phyloP scores from a whole-genome alignment of 2,888 invertebrate genomes.

The Melieria omissa region DNA sequence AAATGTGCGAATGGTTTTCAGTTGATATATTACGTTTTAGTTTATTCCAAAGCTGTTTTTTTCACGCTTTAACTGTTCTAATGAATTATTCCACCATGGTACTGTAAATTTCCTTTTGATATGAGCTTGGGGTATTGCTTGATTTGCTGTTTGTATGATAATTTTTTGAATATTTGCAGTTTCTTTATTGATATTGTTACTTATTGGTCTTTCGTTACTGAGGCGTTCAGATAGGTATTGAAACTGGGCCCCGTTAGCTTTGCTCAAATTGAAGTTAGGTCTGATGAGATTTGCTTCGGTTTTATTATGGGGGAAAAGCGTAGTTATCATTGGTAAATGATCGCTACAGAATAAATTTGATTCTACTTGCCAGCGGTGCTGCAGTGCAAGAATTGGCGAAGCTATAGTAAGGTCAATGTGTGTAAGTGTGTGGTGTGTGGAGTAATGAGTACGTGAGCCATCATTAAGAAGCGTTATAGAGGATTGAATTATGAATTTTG shows the following conservation, averaged over 20 bases:
- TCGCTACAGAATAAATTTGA: no score
- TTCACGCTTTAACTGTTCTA: neutral
- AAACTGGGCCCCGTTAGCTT: neutral
- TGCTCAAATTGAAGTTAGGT: neutral
- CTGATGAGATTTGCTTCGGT: no score
- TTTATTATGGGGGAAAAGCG: no score
- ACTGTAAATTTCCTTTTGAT: neutral
- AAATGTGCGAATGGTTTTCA: neutral
- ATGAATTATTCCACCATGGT: neutral
- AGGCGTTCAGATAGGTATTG: neutral
- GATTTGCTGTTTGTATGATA: neutral
- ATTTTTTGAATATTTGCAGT: neutral
- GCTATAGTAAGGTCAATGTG: no score
- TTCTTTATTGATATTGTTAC: conserved; percentile 6
- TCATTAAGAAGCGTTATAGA: no score
- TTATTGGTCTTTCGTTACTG: neutral
- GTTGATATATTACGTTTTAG: conserved; percentile 1
- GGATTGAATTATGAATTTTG: no score
- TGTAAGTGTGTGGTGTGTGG: no score
- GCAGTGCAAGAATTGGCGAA: no score
- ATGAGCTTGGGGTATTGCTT: neutral
- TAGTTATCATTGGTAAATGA: no score
- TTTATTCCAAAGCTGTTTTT: neutral
- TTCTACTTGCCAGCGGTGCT: no score
- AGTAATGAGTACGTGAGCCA: no score